phyloP scores from a whole-genome alignment of 2,888 invertebrate genomes.

The Tenodera sinensis region DNA sequence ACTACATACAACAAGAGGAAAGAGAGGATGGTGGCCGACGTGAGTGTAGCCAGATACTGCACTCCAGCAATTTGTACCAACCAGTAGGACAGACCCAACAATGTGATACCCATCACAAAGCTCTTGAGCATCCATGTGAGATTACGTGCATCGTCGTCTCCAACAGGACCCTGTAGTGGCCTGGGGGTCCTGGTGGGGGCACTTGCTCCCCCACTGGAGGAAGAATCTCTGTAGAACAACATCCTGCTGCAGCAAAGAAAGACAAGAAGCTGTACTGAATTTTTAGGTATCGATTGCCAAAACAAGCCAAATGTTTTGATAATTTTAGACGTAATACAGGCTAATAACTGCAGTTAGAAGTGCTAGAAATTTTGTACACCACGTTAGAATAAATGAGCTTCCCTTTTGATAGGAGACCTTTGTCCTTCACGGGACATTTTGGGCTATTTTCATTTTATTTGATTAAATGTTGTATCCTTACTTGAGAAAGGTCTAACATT shows the following conservation, averaged over 20 bases:
- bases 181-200: neutral
- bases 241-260: neutral
- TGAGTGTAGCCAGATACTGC: constrained; percentile 29
- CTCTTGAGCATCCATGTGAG: constrained; percentile 26
- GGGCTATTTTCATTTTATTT: no score
- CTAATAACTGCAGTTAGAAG: no score
- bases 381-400: no score
- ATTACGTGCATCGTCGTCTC: neutral
- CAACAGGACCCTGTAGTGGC: neutral
- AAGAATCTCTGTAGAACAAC: constrained; percentile 21
- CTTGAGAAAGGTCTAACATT: no score
- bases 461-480: no score
- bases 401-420: no score
- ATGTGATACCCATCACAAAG: constrained; percentile 21
- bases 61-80: constrained; percentile 28
- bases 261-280: no score
- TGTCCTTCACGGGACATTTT: no score
- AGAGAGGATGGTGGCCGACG: constrained; percentile 26
- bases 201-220: neutral
- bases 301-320: no score
- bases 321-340: no score
- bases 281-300: no score
- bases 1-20: constrained; percentile 28
- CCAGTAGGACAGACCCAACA: constrained; percentile 28
- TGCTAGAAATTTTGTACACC: no score